A percentile compares a stretch with the other conserved stretches of the same genome.
Evolutionary conservation across 2,888 invertebrate genomes (phyloP).

Genomic region (Lasioglossum oenotherae): DNA sequence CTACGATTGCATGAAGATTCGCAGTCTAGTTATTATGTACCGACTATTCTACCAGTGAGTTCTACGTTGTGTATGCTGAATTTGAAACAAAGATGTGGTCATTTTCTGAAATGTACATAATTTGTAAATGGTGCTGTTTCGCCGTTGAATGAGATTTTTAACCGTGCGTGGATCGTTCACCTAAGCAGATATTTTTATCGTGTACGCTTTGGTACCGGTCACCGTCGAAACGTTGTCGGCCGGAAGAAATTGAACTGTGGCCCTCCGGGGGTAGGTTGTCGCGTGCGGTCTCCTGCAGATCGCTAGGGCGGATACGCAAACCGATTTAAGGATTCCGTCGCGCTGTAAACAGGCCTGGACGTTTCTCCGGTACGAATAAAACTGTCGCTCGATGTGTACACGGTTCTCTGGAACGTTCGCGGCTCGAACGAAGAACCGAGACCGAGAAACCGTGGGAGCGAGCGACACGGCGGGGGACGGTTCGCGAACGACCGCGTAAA

Average conservation of each 20-base stretch:
- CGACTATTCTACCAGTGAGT: too few relatives aligned
- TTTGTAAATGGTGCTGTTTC: too few relatives aligned
- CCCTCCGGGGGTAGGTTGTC: constrained; percentile 19
- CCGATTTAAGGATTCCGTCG: constrained; percentile 55
- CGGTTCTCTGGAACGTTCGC: background rate
- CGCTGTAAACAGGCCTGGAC: constrained; percentile 49
- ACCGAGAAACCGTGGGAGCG: background rate
- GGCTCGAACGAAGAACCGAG: background rate
- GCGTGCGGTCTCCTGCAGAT: constrained; percentile 50
- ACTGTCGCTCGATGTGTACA: constrained; percentile 14
- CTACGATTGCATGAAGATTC: too few relatives aligned
- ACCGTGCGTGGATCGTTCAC: too few relatives aligned
- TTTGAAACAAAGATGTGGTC: too few relatives aligned
- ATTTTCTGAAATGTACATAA: too few relatives aligned
- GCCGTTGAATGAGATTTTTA: too few relatives aligned
- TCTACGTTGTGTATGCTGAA: too few relatives aligned
- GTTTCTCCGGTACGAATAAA: constrained; percentile 43
- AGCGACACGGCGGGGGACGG: constrained; percentile 16
- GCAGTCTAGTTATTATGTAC: too few relatives aligned
- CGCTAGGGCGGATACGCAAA: constrained; percentile 22
- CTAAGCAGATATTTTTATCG: background rate
- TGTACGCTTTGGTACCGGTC: background rate
- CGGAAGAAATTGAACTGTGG: constrained; percentile 28
- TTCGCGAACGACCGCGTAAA: constrained; percentile 65
- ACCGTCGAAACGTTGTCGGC: background rate